These are phyloP conservation scores for Holothuria leucospilota DNA, from an alignment of 53 echinoderm and acorn worm genomes.

Conservation along the genomic window DNA sequence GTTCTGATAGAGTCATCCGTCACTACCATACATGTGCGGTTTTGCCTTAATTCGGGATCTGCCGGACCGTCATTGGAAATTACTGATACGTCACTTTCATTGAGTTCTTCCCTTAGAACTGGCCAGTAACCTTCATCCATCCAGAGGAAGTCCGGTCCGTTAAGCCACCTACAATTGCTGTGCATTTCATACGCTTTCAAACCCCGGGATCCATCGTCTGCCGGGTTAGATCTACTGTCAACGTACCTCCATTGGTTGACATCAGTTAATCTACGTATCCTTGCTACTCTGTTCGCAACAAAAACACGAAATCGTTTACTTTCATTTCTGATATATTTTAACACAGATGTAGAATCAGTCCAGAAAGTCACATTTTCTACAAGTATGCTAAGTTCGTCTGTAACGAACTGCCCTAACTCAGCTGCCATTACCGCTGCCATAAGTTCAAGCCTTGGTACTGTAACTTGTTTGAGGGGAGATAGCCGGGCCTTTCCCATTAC, in stretches of 20 bases:
- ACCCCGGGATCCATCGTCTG: conserved; percentile 63
- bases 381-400: conserved; percentile 40
- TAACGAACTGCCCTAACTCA: too few relatives aligned
- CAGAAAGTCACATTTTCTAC: conserved; percentile 24
- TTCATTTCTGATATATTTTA: conserved; percentile 53
- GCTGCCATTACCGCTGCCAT: conserved; percentile 68
- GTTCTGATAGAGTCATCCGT: not conserved
- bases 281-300: conserved; percentile 65
- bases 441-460: conserved; percentile 66
- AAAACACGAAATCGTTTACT: conserved; percentile 50
- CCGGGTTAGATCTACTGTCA: conserved; percentile 46
- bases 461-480: conserved; percentile 51
- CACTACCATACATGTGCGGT: not conserved
- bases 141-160: conserved; percentile 62
- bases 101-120: not conserved
- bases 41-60: conserved; percentile 9
- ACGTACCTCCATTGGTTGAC: conserved; percentile 62
- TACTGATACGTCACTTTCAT: not conserved
- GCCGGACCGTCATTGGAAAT: not conserved
- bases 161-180: conserved; percentile 51
- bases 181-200: conserved; percentile 26
- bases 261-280: conserved; percentile 32
- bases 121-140: conserved; percentile 55
- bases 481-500: conserved; percentile 62
- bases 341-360: conserved; percentile 78